Conservation (phyloP, 2,888 invertebrate genomes). For the Aphodius sticticus region DNA sequence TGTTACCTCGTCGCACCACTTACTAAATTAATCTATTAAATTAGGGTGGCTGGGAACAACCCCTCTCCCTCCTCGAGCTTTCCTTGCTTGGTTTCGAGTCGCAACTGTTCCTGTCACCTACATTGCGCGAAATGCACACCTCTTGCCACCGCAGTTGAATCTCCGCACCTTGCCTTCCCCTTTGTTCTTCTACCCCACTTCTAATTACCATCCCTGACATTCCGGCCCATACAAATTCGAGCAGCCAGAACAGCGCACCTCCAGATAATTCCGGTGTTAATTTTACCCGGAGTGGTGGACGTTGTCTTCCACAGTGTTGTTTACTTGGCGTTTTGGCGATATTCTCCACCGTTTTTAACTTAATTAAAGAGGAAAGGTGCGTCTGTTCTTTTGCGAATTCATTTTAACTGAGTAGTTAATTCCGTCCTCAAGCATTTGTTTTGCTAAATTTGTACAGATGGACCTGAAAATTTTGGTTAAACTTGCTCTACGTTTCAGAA, state of each 20-base stretch:
- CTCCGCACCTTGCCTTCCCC: not conserved
- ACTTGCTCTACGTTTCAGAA: too few relatives aligned
- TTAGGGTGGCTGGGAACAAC: constrained; percentile 53
- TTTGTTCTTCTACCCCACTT: not conserved
- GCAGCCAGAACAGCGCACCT: constrained; percentile 12
- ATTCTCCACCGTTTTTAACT: constrained; percentile 10
- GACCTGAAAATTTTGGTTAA: too few relatives aligned
- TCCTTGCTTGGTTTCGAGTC: constrained; percentile 31
- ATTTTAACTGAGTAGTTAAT: not conserved
- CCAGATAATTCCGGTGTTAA: constrained; percentile 22
- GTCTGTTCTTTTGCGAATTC: constrained; percentile 18
- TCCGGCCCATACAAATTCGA: constrained; percentile 4
- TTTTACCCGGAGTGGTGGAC: not conserved
- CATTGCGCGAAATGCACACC: constrained; percentile 48
- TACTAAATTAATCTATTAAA: constrained; percentile 61
- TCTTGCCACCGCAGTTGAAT: constrained; percentile 10
- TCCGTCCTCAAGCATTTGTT: not conserved
- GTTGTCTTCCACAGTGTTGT: constrained; percentile 19
- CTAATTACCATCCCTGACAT: not conserved
- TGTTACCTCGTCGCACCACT: constrained; percentile 60
- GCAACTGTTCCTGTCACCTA: constrained; percentile 58
- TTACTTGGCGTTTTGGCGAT: constrained; percentile 16
- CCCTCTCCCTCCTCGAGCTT: not conserved
- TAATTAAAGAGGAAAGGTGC: constrained; percentile 17
- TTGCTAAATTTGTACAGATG: not conserved